phyloP scores from a whole-genome alignment of 2,113 vertebrate genomes.

The Parus major region DNA sequence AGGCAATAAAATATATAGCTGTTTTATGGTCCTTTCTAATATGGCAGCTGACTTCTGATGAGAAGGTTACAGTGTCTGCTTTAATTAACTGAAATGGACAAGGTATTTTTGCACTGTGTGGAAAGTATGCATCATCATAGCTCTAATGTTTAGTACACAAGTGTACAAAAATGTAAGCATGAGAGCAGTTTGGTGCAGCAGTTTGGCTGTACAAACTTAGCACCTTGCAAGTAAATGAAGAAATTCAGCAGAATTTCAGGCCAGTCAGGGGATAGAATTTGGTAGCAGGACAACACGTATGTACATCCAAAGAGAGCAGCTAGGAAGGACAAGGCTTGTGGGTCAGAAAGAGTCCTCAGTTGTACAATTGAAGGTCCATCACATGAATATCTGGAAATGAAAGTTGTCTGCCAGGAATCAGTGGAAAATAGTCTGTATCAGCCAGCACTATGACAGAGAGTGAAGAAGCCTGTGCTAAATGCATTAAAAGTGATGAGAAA shows the following conservation, averaged over 20 bases:
- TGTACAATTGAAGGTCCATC: background rate
- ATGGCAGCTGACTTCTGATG: background rate
- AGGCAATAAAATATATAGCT: background rate
- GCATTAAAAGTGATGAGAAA: background rate
- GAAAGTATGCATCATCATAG: accelerated
- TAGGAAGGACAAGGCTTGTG: background rate
- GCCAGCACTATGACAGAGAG: background rate
- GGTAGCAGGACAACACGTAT: background rate
- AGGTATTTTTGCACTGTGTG: background rate
- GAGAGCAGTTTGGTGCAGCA: background rate
- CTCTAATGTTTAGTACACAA: background rate
- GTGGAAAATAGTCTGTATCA: background rate
- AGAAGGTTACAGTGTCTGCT: background rate
- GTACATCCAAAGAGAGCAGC: background rate
- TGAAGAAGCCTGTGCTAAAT: background rate
- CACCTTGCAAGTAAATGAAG: background rate
- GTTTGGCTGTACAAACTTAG: background rate
- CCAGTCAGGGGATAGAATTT: background rate
- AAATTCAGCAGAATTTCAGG: background rate
- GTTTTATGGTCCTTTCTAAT: background rate
- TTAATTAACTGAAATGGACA: background rate
- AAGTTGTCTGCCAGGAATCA: background rate
- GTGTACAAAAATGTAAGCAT: background rate
- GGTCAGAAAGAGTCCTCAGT: background rate
- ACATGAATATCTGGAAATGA: background rate